phyloP scores from a whole-genome alignment of 2,797 vertebrate genomes.

The Mormyrops attenuatus region DNA sequence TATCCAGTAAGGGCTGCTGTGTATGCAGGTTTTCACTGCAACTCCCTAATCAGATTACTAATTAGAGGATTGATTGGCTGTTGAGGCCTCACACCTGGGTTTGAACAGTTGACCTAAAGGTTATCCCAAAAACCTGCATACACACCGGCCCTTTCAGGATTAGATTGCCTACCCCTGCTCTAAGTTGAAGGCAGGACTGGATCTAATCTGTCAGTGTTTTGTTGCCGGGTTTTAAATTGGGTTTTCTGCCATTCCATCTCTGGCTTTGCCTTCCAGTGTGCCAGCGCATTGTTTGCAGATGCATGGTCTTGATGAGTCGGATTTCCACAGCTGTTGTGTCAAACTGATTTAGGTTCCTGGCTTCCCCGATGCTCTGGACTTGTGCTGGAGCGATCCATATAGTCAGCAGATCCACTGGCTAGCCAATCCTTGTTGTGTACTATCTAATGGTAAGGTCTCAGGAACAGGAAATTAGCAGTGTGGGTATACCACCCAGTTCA shows the following conservation, averaged over 20 bases:
- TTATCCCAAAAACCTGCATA: not conserved
- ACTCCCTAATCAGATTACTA: not conserved
- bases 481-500: not conserved
- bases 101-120: not conserved
- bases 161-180: not conserved
- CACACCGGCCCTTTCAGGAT: not conserved
- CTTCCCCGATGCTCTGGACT: not conserved
- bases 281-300: not conserved
- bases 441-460: not conserved
- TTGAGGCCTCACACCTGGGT: not conserved
- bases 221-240: not conserved
- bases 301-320: not conserved
- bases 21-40: not conserved
- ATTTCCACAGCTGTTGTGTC: not conserved
- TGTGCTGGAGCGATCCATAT: not conserved
- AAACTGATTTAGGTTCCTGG: not conserved
- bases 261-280: not conserved
- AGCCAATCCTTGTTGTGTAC: not conserved
- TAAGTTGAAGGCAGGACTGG: not conserved
- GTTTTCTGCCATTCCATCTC: not conserved
- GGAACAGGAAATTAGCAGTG: not conserved
- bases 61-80: not conserved
- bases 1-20: not conserved
- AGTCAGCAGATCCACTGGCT: not conserved
- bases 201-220: not conserved